Base-by-base conservation (phyloP, 2,113 vertebrate genomes). In the Sula dactylatra region DNA sequence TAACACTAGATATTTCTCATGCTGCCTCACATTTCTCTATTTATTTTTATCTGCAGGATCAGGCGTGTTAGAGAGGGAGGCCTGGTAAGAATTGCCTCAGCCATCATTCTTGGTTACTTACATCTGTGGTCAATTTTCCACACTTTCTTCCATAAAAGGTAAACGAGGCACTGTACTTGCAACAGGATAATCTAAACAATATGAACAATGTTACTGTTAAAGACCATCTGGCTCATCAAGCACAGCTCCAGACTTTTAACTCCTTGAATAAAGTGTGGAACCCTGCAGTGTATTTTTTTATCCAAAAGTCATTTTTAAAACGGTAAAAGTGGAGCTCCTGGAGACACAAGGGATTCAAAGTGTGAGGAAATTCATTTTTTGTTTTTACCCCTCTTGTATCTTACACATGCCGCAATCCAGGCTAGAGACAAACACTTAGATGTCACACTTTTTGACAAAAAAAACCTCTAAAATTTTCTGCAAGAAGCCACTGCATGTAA, bases 91-190 rank as follows among this genome's bases (percentile, higher is more conserved):
- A 95, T 97, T 98, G 97, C 97, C 97, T 98, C 97, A 97, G 97
- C 97, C 97, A 91, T 98, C 98, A 96, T 98, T 98, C 98, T 98
- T 98, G 96, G 98, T 97, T 98, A 96, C 97, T 97, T 98, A 98
- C 98, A 98, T 98, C 98, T 99, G 98, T 97, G 98, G 97, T 98
- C 98, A 98, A 98, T 98, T 98, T 98, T 98, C 98, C 98, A 98
- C 97, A 98, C 98, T 98, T 98, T 98, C 98, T 98, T 98, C 98
- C 98, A 98, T 98, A 99, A 98, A 99, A 99, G 98, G 98, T 98
- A 98, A 98, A 98, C 87, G 97, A 98, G 97, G 97, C 97, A 96
- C 98, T 97, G 98, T 98, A 96, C 98, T 98, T 98, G 98, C 98
- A 98, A 97, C 97, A 97, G 97, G 98, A 97, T 98, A 98, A 98